Base-by-base conservation (phyloP, 2,888 invertebrate genomes). In the Polydrusus tereticollis region DNA sequence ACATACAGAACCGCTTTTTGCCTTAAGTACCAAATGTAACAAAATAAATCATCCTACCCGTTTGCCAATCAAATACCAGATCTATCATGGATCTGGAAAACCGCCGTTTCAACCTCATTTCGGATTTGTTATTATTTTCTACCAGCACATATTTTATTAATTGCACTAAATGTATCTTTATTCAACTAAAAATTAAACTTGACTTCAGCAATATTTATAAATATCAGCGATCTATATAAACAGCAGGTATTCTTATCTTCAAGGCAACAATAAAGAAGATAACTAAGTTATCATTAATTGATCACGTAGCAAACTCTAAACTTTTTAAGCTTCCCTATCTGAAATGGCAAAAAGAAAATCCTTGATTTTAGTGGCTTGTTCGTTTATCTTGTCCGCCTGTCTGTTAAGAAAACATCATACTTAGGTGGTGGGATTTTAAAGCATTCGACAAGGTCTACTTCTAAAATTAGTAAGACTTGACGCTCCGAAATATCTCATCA, bases 81-180 rank as follows among this genome's bases (percentile, higher is more conserved):
- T 70, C 29, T 21, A 50, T 59, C 64, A 70, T 70, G 18, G 70
- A 70, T 41, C 50, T 57, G 16, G 69, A 69, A 43, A 20, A 57
- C 5, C 59, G 36, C 23, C 64, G 14, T 70, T 65, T 70, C 38
- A 45, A 16, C 50, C 58, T 36, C 65, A 70, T 65, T 65, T 62
- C 57, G 16, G 10, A n/a, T n/a, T n/a, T n/a, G n/a, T 20, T 45
- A 21, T 12, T 43, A 4, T n/a, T 43, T 20, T 45, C 20, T 21
- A 45, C 45, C 18, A 45, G 10, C 20, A 21, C 18, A 18, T n/a
- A 16, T 43, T 18, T 43, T 8, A 21, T 7, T 45, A 2, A 45
- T 29, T 21, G 16, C 52, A 52, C 52, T 29, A 7, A 16, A 52
- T 20, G 16, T 8, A 29, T 29, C 52, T n/a, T 23, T n/a, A 23